Conservation (phyloP, 1,140 invertebrate species). For the Lamellibrachia luymesi region DNA sequence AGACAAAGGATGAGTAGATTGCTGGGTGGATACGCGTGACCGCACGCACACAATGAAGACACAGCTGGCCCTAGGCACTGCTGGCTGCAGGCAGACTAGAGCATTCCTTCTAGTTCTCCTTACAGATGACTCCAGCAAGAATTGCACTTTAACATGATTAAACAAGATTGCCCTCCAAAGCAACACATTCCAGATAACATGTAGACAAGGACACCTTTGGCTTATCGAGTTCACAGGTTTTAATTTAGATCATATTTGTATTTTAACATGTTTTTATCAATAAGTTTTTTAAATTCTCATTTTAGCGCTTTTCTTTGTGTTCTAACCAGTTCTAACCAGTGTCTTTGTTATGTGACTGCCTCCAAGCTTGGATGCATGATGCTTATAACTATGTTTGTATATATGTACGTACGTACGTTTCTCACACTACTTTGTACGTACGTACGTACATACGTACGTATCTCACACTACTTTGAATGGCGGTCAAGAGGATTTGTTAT, state of each 20-base stretch:
- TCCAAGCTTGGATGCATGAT: not conserved
- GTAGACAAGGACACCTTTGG: not conserved
- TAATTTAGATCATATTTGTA: not conserved
- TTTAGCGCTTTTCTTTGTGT: not conserved
- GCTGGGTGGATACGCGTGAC: not conserved
- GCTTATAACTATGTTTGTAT: no score
- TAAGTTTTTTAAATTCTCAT: not conserved
- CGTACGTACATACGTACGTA: no score
- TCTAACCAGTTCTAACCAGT: not conserved
- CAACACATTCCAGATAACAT: not conserved
- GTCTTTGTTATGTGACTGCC: not conserved
- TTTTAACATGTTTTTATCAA: not conserved
- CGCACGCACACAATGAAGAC: not conserved
- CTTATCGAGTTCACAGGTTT: not conserved
- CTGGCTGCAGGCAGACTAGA: not conserved
- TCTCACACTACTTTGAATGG: no score
- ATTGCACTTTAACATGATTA: not conserved
- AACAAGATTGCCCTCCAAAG: not conserved
- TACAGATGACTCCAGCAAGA: not conserved
- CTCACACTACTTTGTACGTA: no score
- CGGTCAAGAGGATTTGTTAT: no score
- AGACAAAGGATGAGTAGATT: not conserved
- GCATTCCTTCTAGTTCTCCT: not conserved
- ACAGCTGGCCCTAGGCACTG: not conserved
- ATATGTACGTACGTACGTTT: no score